Percentiles rank a stretch among this genome's conserved stretches.
Conservation (phyloP, 2,797 vertebrate genomes). For the Setipinna tenuifilis region DNA sequence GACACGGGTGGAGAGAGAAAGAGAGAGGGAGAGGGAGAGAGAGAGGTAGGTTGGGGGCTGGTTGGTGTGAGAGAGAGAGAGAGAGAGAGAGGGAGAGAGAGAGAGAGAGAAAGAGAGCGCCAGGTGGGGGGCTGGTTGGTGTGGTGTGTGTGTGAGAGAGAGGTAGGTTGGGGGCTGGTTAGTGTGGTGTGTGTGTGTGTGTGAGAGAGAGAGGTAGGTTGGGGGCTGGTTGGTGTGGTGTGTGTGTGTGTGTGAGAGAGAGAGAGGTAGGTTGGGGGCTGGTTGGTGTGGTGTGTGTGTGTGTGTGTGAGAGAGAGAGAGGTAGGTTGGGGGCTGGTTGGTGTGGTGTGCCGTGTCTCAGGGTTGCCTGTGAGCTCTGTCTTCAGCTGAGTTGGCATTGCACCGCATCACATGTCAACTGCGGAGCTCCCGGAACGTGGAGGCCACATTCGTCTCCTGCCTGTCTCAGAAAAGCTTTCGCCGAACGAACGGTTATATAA, state of each 20-base stretch:
- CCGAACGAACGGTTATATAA: background rate
- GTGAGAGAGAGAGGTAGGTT: background rate
- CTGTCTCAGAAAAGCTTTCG: background rate
- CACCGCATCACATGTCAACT: background rate
- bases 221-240: background rate
- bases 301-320: no score
- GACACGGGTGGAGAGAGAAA: no score
- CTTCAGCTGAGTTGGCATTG: slow-evolving; percentile 18
- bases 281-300: no score
- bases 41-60: no score
- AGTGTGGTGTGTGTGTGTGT: background rate
- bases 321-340: no score
- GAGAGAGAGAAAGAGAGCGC: no score
- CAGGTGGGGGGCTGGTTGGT: background rate
- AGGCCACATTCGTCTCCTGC: background rate
- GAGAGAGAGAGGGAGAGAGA: no score
- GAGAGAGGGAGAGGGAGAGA: no score
- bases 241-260: background rate
- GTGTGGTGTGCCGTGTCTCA: background rate
- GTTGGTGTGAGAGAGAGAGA: no score
- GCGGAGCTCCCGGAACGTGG: background rate
- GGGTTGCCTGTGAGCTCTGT: background rate
- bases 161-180: no score
- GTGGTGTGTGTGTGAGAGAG: background rate
- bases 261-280: background rate